A percentile compares a stretch with the other conserved stretches of the same genome.
These are phyloP conservation scores for Apistogramma diplotaenia DNA, from an alignment of 2,113 vertebrate genomes.

Conservation along the genomic window DNA sequence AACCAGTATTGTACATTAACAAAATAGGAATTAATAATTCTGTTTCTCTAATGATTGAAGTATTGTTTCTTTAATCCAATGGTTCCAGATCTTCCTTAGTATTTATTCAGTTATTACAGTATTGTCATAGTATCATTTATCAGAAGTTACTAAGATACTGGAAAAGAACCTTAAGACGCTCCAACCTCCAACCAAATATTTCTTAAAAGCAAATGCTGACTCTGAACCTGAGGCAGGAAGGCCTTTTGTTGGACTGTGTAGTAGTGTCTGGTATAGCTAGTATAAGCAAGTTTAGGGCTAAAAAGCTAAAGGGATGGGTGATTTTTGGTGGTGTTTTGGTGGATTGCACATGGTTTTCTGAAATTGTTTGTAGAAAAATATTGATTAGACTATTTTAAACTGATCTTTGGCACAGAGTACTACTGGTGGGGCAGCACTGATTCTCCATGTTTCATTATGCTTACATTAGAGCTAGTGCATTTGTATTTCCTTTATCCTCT, in stretches of 20 bases:
- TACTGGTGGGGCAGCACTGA: not conserved
- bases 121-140: too few species aligned
- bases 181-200: not conserved
- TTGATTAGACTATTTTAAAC: not conserved
- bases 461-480: conserved; percentile 1
- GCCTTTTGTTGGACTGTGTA: not conserved
- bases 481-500: conserved; percentile 3
- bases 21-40: too few species aligned
- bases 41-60: too few species aligned
- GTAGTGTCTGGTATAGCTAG: not conserved
- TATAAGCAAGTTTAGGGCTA: not conserved
- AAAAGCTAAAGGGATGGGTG: not conserved
- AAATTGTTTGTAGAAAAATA: not conserved
- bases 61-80: too few species aligned
- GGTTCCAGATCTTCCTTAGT: too few species aligned
- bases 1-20: too few species aligned
- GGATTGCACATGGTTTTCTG: not conserved
- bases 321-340: not conserved
- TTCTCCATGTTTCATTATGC: not conserved
- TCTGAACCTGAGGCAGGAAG: not conserved
- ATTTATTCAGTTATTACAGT: too few species aligned
- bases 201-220: not conserved
- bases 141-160: not conserved
- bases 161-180: not conserved
- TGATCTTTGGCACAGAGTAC: not conserved